These are phyloP conservation scores for Tapirus terrestris DNA, from an alignment of 2,113 vertebrate genomes.

Conservation along the genomic window DNA sequence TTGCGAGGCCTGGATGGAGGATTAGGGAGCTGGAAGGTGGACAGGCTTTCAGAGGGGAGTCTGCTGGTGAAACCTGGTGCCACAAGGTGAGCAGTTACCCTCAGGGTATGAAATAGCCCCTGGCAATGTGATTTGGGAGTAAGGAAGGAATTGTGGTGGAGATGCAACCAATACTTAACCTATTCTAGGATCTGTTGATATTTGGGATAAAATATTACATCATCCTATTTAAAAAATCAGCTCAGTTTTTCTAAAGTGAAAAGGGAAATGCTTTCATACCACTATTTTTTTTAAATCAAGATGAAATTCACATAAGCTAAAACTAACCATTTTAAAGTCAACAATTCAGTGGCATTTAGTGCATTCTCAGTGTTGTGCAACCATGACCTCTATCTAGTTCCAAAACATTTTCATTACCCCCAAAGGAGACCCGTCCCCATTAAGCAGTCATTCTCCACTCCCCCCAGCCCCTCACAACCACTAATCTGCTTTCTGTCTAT, in stretches of 20 bases:
- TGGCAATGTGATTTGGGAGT: neutral
- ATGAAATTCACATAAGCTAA: neutral
- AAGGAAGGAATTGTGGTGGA: neutral
- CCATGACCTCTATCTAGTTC: neutral
- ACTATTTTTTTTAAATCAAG: neutral
- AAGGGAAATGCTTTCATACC: neutral
- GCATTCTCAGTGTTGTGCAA: neutral
- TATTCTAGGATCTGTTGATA: neutral
- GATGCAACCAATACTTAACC: neutral
- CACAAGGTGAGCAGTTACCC: neutral
- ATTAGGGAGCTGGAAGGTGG: rapidly evolving
- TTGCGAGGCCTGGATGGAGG: rapidly evolving
- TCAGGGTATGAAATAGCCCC: neutral
- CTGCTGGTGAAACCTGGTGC: neutral
- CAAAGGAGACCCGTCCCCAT: neutral
- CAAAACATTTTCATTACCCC: neutral
- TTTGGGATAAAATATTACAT: neutral
- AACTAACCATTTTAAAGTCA: neutral
- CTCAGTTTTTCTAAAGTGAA: neutral
- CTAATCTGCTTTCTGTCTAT: neutral
- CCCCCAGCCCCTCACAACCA: neutral
- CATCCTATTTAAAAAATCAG: neutral
- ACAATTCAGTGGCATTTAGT: neutral
- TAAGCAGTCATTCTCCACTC: neutral
- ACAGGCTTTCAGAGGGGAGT: neutral